Base-by-base conservation (phyloP, 2,797 vertebrate genomes). In the Phaenicophaeus curvirostris region DNA sequence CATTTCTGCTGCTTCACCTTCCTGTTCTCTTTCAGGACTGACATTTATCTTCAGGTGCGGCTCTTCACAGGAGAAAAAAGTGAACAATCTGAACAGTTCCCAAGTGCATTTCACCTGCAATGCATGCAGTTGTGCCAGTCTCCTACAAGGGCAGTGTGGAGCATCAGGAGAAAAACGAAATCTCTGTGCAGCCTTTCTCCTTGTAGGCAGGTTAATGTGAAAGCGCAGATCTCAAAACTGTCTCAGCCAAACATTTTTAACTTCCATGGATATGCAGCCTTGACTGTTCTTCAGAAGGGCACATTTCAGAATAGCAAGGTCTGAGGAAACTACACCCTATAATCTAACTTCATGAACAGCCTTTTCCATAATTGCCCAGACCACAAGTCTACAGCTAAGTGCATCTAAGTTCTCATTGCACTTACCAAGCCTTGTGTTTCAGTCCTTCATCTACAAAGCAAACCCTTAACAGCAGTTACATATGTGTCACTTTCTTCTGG, bases 31-130 rank as follows among this genome's bases (percentile, higher is more conserved):
- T 41, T 48, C 66, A 69, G 51, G 76, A 28, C 17, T 46, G 35
- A 31, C 41, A 66, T 76, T 33, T 48, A 8, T 44, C n/a, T 88
- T 59, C 74, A 31, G 0, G 0, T 5, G 1, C 31, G 30, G 13
- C 39, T 62, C 42, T 72, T 48, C 48, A 16, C 54, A 66, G 73
- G 19, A 76, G 58, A 27, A 42, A 54, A 80, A 35, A 19, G 15
- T 16, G 25, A n/a, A 81, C 4, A 0, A 18, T 50, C 35, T 57
- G 68, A 54, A 54, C 13, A 33, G 28, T 15, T 44, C 25, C 42
- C 9, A 5, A 15, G 13, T 72, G 19, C 41, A 6, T 74, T 71
- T 87, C 61, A 20, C 11, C 44, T 87, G 31, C 1, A 5, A 12
- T 58, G 12, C 30, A 11, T 35, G 50, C 10, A 16, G 11, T 9